Conservation (phyloP, 2,113 vertebrate genomes). For the Hyaena hyaena region DNA sequence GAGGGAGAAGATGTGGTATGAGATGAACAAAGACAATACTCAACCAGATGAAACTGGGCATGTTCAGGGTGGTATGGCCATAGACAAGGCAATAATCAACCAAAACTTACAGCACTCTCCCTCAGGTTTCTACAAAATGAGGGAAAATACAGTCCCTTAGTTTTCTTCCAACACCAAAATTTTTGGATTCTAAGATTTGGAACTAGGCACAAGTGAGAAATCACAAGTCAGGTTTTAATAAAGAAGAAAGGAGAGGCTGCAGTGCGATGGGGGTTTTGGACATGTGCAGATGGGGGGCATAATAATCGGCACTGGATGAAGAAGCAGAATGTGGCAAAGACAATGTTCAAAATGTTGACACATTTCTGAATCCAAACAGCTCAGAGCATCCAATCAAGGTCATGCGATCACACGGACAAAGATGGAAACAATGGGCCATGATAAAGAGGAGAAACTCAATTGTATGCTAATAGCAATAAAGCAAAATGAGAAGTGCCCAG, state of each 20-base stretch:
- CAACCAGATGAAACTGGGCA: no score
- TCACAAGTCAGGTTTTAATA: neutral
- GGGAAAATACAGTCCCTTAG: neutral
- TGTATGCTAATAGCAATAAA: neutral
- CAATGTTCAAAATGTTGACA: neutral
- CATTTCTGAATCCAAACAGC: neutral
- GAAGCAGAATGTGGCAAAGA: neutral
- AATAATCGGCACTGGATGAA: neutral
- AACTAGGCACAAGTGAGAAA: slow-evolving; percentile 4
- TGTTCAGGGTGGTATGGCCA: no score
- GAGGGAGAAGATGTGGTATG: neutral
- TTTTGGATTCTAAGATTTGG: neutral
- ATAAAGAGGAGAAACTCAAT: neutral
- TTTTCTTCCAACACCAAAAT: neutral
- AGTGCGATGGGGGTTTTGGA: neutral
- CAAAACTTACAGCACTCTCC: neutral
- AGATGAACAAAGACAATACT: neutral
- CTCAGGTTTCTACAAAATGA: neutral
- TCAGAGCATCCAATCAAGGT: neutral
- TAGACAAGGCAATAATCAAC: neutral
- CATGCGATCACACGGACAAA: neutral
- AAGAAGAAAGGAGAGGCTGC: neutral
- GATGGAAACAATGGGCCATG: neutral
- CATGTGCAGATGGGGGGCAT: no score
- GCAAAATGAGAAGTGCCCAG: neutral